Conservation (phyloP, 2,113 vertebrate genomes). For the Gambusia affinis region DNA sequence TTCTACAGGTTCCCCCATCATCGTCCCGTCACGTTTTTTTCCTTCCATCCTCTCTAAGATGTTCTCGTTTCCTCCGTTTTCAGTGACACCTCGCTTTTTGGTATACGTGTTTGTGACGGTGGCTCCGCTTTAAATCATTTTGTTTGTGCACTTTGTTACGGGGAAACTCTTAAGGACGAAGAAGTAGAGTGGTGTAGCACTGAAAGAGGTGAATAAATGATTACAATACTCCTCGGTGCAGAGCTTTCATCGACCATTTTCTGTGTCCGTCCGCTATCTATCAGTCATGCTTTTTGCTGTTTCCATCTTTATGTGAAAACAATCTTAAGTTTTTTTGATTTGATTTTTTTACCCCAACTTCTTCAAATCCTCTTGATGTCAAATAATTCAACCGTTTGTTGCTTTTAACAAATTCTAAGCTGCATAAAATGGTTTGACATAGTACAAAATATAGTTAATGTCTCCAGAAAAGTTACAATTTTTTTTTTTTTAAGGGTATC, state of each 20-base stretch:
- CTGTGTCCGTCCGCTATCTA: neutral
- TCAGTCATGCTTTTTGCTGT: neutral
- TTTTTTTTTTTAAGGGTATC: neutral
- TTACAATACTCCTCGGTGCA: constrained; percentile 8
- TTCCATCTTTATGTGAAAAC: neutral
- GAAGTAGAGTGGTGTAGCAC: constrained; percentile 20
- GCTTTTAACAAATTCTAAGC: neutral
- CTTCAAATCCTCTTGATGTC: neutral
- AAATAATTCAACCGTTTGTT: neutral
- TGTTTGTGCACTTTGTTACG: constrained; percentile 58
- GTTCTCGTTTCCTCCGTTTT: neutral
- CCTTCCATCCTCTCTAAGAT: constrained; percentile 4
- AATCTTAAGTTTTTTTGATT: neutral
- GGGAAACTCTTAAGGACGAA: neutral
- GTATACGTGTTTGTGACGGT: constrained; percentile 13
- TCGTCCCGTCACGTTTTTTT: neutral
- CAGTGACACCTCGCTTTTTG: neutral
- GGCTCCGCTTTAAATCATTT: constrained; percentile 44
- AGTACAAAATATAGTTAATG: neutral
- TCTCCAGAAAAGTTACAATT: neutral
- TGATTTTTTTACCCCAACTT: neutral
- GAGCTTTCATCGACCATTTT: constrained; percentile 4
- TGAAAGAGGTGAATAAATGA: constrained; percentile 48
- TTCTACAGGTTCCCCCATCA: constrained; percentile 16
- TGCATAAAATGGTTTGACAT: neutral